phyloP scores from a whole-genome alignment of 2,888 invertebrate genomes.

The Pachydiplax longipennis region DNA sequence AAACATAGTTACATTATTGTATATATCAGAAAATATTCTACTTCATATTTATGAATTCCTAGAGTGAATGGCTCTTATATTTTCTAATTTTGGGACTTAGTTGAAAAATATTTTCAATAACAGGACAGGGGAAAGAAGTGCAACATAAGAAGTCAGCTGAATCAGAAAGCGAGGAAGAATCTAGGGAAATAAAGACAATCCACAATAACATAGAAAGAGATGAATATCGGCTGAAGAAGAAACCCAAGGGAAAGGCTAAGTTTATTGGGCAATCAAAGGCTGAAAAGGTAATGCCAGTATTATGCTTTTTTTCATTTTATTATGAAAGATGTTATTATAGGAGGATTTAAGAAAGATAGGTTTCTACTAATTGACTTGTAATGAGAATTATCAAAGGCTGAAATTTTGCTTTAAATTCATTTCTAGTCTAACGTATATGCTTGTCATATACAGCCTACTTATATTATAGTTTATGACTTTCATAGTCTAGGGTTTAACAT shows the following conservation, averaged over 20 bases:
- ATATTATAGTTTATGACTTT: no score
- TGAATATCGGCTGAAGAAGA: constrained; percentile 54
- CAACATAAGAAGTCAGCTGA: constrained; percentile 47
- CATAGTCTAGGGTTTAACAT: no score
- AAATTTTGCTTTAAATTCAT: no score
- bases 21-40: no score
- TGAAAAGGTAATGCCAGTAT: constrained; percentile 54
- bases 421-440: no score
- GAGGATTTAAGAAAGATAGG: background rate
- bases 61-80: no score
- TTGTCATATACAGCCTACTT: no score
- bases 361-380: background rate
- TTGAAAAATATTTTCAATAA: background rate
- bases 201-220: constrained; percentile 51
- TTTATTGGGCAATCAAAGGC: constrained; percentile 62
- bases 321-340: no score
- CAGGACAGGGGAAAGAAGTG: constrained; percentile 47
- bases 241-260: constrained; percentile 62
- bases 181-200: background rate
- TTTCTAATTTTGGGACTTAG: background rate
- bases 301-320: background rate
- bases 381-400: background rate
- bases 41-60: no score
- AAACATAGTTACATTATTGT: no score
- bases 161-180: background rate